Base-by-base conservation (phyloP, 1,140 invertebrate genomes). In the Phthorimaea operculella region DNA sequence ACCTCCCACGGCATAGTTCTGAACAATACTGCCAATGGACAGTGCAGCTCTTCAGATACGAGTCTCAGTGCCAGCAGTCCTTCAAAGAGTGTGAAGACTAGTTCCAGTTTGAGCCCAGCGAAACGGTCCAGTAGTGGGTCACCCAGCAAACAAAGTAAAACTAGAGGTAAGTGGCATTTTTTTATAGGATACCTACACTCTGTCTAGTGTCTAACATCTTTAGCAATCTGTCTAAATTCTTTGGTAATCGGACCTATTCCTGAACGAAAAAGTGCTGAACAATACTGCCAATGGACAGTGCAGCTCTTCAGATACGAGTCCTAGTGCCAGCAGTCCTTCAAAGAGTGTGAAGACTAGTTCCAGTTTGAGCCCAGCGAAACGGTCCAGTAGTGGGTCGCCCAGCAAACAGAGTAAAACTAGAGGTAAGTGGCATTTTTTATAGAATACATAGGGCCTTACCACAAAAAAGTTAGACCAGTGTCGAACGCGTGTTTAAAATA, bases 271-370 rank as follows among this genome's bases (percentile, higher is more conserved):
- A 28, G 21, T 28, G 6, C 2, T 28, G 6, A 75, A 68, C 14
- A 83, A 74, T 75, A 28, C 21, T 4, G 6, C 21, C 21, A 28
- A 28, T 4, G 21, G 21, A 28, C 21, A 28, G 21, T 28, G 6
- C 62, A 86, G 85, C 36, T 86, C 85, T 0, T 86, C 83, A 0
- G 85, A 86, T 55, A 86, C 85, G 9, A 87, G 90, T 4, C 87
- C 90, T 18, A 91, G 89, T 62, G 90, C 88, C 36, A 92, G 90
- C 60, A 94, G 93, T 67, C 93, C 94, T 1, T 94, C 93, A 33
- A 93, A 94, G 76, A 94, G 93, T 77, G 90, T 93, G 0, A 93
- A 94, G 74, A 94, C 93, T 36, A 93, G 91, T 11, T 94, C 92
- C 8, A 94, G 92, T 62, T 87, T 94, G 15, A 94, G 92, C 65